Base-by-base conservation (phyloP, 2,888 invertebrate genomes). In the Physocephala rufipes region DNA sequence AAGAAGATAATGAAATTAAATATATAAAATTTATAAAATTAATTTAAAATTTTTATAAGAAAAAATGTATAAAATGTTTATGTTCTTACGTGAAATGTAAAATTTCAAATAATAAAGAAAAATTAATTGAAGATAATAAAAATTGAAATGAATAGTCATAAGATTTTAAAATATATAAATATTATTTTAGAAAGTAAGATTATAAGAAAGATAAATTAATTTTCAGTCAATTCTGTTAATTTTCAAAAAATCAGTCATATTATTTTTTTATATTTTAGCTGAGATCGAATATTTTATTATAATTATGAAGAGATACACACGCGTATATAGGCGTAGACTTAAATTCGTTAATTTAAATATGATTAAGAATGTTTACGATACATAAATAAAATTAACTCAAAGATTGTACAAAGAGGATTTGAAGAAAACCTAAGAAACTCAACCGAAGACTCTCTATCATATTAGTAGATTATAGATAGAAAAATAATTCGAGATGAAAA, bases 181-280 rank as follows among this genome's bases (percentile, higher is more conserved):
- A 30, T 53, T 30, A 36, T 9, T 36, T 36, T 36, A 4, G 36
- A 36, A 36, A 36, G 36, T 36, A 36, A 36, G 9, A 7, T 7
- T 36, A 9, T 36, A 36, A 9, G 36, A 36, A 36, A 36, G 9
- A 7, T 9, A n/a, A n/a, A n/a, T n/a, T n/a, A n/a, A n/a, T 36
- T 36, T 36, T 36, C 9, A 36, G 36, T 36, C 4, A 36, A 36
- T 36, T 36, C 4, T 7, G 9, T 36, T n/a, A 66, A 16, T 66
- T 26, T 67, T 58, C 47, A 49, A 67, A 67, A 67, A 66, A 67
- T 67, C 67, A 67, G 67, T 67, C 67, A 67, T 21, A 67, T 47
- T n/a, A n/a, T n/a, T n/a, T n/a, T n/a, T n/a, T 47, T 26, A 59
- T 58, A 49, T 7, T 24, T 59, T n/a, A 24, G 59, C 36, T 59